These are phyloP conservation scores for Plectropomus leopardus DNA, from an alignment of 2,113 vertebrate species.

Conservation along the genomic window DNA sequence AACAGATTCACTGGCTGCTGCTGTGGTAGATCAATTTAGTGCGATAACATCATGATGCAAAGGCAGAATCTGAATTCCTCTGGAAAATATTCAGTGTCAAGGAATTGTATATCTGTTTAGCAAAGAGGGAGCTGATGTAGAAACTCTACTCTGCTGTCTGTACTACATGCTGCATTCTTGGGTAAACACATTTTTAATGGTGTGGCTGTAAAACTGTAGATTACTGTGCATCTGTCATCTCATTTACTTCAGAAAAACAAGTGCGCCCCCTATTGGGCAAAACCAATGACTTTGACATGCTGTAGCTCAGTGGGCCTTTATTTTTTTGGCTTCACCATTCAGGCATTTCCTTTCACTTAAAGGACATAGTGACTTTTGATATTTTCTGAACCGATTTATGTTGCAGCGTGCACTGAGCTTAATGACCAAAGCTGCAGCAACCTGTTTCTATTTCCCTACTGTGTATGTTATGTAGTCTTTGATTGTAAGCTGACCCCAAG, in stretches of 20 bases:
- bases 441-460: background rate
- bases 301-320: background rate
- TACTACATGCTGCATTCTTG: background rate
- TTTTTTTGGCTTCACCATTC: background rate
- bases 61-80: constrained; percentile 26
- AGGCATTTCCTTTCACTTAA: background rate
- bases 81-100: constrained; percentile 34
- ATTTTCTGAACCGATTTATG: background rate
- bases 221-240: constrained; percentile 10
- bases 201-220: background rate
- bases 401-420: background rate
- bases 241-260: background rate
- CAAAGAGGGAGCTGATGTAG: background rate
- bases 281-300: background rate
- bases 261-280: background rate
- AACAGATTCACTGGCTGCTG: constrained; percentile 21
- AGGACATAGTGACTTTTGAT: background rate
- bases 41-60: constrained; percentile 34
- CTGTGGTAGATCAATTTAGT: constrained; percentile 27
- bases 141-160: background rate
- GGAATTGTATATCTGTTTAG: constrained; percentile 19
- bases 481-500: background rate
- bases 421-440: background rate
- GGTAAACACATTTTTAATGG: constrained; percentile 15
- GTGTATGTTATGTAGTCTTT: background rate